Evolutionary conservation across 2,888 invertebrate genomes (phyloP), one percentile per base, ranked within the genome.

Genomic region (Strigamia transsilvanica): DNA sequence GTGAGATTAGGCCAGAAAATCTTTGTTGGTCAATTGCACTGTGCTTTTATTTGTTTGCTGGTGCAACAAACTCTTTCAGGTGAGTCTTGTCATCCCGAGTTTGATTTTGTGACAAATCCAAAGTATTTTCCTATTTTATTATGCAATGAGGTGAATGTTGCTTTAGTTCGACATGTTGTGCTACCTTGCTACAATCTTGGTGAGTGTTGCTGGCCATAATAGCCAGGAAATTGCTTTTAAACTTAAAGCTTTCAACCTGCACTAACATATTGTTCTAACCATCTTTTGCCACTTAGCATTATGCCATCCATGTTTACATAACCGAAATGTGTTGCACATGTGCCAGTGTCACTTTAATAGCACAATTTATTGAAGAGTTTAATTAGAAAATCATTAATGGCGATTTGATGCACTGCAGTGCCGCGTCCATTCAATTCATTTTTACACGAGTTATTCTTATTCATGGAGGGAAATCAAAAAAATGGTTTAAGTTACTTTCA

Each of bases 131-230:
- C 15, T 15, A 13, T 42, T 42, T 42, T 42, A 42, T 42, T 42
- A 42, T 42, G 42, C 10, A 15, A 42, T 42, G 42, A 13, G 12
- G 10, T 21, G 5, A n/a, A 21, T 66, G 2, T 66, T 66, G 21
- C 9, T 66, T n/a, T 66, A 23, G 38, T 66, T 66, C 9, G 21
- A 51, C 12, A 12, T 10, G 4, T 15, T 18, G 51, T 15, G 27
- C 27, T 27, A 15, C 15, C 51, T 18, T 23, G 61, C 5, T 66
- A 23, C 18, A 66, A 66, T 66, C 61, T 18, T 21, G 61, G 5
- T 66, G 21, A 66, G 61, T 66, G 61, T 66, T 66, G 18, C 21
- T 66, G 61, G 61, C 5, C 61, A 61, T 61, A 15, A 38, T 23
- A 9, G 10, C 21, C 23, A 66, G 21, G 61, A 15, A 66, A 66